Percentiles rank a stretch among this genome's conserved stretches.
Evolutionary conservation across 1,140 invertebrate genomes (phyloP).

Genomic region (Temnothorax nylanderi): DNA sequence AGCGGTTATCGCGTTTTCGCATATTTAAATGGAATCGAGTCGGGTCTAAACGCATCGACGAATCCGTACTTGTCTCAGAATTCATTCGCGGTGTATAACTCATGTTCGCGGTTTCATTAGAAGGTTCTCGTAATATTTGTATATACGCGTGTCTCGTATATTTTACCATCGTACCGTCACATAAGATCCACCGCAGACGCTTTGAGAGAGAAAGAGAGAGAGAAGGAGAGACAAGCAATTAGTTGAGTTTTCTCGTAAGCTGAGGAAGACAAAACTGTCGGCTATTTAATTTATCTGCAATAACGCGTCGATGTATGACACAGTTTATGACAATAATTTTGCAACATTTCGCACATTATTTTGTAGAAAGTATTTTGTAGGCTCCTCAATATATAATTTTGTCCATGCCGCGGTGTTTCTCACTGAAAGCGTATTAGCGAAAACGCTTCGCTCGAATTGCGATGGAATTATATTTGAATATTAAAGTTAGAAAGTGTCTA

Average conservation of each 20-base stretch:
- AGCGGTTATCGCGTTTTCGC: neutral
- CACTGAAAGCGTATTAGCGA: neutral
- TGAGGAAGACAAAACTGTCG: neutral
- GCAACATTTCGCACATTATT: neutral
- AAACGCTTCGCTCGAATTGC: neutral
- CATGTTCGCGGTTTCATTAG: constrained; percentile 25
- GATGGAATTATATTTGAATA: neutral
- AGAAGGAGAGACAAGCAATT: neutral
- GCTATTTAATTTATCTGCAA: neutral
- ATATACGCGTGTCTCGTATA: neutral
- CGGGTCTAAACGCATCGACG: neutral
- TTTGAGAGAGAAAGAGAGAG: neutral
- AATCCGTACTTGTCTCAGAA: neutral
- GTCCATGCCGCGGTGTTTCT: neutral
- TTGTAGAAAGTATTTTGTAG: constrained; percentile 17
- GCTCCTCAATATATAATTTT: neutral
- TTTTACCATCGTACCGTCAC: neutral
- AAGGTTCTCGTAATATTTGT: constrained; percentile 21
- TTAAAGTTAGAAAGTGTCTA: neutral
- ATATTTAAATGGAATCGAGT: neutral
- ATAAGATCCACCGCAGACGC: neutral
- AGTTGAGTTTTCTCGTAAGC: neutral
- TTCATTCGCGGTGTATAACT: neutral
- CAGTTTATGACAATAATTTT: constrained; percentile 13
- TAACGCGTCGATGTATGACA: neutral